Conservation (phyloP, 2,797 vertebrate species). For the Myripristis jacobus region DNA sequence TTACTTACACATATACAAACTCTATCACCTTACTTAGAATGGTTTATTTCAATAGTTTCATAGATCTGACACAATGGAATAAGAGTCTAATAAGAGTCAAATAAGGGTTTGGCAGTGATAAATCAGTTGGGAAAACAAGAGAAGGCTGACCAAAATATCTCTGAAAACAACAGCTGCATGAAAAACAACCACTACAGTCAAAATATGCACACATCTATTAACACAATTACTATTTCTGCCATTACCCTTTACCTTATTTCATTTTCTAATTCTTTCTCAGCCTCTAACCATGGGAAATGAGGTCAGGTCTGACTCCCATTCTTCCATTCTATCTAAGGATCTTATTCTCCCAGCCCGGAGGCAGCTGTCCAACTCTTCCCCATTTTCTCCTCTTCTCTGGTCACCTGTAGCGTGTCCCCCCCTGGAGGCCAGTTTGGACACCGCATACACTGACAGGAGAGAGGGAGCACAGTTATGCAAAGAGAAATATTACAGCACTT, state of each 20-base stretch:
- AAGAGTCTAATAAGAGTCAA: constrained; percentile 51
- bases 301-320: constrained; percentile 50
- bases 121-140: constrained; percentile 27
- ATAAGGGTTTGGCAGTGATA: constrained; percentile 40
- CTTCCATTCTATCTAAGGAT: constrained; percentile 16
- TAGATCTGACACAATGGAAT: constrained; percentile 27
- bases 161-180: constrained; percentile 39
- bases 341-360: neutral
- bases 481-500: constrained; percentile 12
- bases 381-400: constrained; percentile 4
- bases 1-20: constrained; percentile 17
- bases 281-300: constrained; percentile 23
- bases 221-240: constrained; percentile 35
- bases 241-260: constrained; percentile 39
- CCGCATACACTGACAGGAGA: constrained; percentile 10
- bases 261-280: constrained; percentile 23
- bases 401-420: constrained; percentile 60
- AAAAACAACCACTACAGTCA: constrained; percentile 41
- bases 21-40: constrained; percentile 32
- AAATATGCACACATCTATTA: constrained; percentile 64
- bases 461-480: constrained; percentile 6
- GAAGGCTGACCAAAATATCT: constrained; percentile 22
- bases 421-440: constrained; percentile 51
- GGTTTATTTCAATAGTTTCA: constrained; percentile 45
- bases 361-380: constrained; percentile 4